Conservation (phyloP, 2,113 vertebrate species). For the Periophthalmus modestus region DNA sequence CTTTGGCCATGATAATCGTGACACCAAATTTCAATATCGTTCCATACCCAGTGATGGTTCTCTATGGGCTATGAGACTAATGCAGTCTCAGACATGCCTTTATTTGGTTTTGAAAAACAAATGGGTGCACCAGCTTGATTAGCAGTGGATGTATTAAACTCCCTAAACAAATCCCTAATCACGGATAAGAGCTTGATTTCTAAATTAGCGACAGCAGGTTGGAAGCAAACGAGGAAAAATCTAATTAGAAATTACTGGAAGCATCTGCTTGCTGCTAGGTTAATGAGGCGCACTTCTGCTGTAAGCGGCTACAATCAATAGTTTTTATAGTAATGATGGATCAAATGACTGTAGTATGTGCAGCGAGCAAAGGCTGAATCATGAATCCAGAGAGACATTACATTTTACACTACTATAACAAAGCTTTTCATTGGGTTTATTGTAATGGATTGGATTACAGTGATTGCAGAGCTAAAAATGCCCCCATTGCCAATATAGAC, state of each 20-base stretch:
- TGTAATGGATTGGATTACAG: constrained; percentile 5
- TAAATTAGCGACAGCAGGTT: constrained; percentile 43
- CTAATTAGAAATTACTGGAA: constrained; percentile 41
- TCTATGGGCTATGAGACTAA: neutral
- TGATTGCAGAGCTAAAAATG: neutral
- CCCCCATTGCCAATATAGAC: neutral
- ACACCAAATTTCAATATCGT: no score
- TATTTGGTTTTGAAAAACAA: constrained; percentile 22
- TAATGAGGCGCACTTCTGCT: constrained; percentile 33
- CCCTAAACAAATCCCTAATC: constrained; percentile 55
- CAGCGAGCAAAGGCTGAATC: constrained; percentile 3
- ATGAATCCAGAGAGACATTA: neutral
- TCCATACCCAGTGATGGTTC: constrained; percentile 22
- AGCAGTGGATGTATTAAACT: constrained; percentile 38
- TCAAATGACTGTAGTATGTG: constrained; percentile 18
- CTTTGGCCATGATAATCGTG: no score
- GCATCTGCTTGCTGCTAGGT: constrained; percentile 28
- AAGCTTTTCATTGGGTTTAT: neutral
- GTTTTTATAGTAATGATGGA: constrained; percentile 27
- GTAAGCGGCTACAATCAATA: constrained; percentile 30
- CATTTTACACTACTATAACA: neutral
- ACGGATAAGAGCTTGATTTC: constrained; percentile 49
- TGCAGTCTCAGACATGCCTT: constrained; percentile 35
- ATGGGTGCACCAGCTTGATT: constrained; percentile 56
- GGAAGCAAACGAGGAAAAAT: constrained; percentile 35